Evolutionary conservation across 2,888 invertebrate genomes (phyloP).

Genomic region (Glyphotaelius pellucidus): DNA sequence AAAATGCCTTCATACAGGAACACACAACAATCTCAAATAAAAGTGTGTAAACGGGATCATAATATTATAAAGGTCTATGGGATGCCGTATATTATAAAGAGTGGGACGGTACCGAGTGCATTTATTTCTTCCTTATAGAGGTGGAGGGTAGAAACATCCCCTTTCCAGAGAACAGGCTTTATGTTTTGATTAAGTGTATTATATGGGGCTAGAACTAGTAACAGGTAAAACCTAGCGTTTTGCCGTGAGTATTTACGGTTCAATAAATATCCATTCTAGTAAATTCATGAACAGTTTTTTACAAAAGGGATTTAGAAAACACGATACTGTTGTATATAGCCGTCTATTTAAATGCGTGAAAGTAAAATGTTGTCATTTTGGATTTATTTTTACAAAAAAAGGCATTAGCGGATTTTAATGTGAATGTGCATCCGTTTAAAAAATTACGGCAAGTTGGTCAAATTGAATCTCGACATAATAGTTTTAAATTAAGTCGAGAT

Average conservation of each 20-base stretch:
- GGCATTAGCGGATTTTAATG: neutral
- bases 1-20: neutral
- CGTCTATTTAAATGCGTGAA: neutral
- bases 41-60: neutral
- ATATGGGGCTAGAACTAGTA: neutral
- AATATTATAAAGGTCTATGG: neutral
- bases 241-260: conserved; percentile 26
- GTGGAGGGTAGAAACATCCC: neutral
- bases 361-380: neutral
- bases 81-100: neutral
- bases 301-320: neutral
- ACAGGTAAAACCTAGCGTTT: conserved; percentile 14
- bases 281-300: conserved; percentile 11
- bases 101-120: neutral
- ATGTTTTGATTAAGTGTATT: conserved; percentile 31
- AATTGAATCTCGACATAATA: neutral
- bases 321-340: neutral
- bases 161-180: conserved; percentile 10
- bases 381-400: neutral
- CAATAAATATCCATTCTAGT: conserved; percentile 27
- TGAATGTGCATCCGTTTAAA: neutral
- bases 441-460: neutral
- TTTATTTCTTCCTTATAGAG: neutral
- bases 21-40: neutral
- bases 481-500: no score